A percentile compares a stretch with the other conserved stretches of the same genome.
phyloP scores from a whole-genome alignment of 2,113 vertebrate genomes.

The Phasianus colchicus region DNA sequence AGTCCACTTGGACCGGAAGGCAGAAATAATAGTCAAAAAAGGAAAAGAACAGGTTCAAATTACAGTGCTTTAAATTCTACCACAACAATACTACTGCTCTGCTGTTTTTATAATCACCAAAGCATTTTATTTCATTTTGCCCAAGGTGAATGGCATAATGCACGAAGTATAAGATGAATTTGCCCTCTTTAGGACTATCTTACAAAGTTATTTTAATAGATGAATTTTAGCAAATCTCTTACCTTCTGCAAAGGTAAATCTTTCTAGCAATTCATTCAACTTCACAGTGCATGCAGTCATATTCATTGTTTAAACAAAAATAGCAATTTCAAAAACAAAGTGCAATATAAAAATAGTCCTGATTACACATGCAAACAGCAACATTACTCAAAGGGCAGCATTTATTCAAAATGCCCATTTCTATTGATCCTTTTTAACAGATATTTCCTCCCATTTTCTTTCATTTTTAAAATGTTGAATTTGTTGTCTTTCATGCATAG shows the following conservation, averaged over 20 bases:
- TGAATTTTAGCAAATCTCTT: constrained; percentile 33
- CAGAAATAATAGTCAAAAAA: constrained; percentile 15
- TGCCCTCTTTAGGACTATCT: constrained; percentile 24
- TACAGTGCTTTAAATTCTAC: neutral
- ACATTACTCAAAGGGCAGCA: neutral
- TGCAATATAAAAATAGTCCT: constrained; percentile 31
- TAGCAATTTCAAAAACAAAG: neutral
- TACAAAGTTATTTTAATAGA: constrained; percentile 17
- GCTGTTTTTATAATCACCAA: constrained; percentile 32
- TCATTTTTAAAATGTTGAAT: neutral
- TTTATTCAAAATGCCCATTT: neutral
- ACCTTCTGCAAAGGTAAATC: neutral
- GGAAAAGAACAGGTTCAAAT: neutral
- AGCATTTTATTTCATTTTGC: constrained; percentile 3
- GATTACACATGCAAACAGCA: constrained; percentile 48
- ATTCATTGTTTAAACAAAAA: neutral
- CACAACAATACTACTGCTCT: neutral
- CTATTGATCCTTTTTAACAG: neutral
- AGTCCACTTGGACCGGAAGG: neutral
- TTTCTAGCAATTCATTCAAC: neutral
- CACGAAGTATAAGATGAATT: constrained; percentile 34
- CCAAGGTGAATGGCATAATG: constrained; percentile 40
- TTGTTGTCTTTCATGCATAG: neutral
- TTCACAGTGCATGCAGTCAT: neutral
- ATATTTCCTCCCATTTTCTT: constrained; percentile 4